A percentile compares a stretch with the other conserved stretches of the same genome.
Conservation (phyloP, 1,140 invertebrate species). For the Aphelinus atriplicis region DNA sequence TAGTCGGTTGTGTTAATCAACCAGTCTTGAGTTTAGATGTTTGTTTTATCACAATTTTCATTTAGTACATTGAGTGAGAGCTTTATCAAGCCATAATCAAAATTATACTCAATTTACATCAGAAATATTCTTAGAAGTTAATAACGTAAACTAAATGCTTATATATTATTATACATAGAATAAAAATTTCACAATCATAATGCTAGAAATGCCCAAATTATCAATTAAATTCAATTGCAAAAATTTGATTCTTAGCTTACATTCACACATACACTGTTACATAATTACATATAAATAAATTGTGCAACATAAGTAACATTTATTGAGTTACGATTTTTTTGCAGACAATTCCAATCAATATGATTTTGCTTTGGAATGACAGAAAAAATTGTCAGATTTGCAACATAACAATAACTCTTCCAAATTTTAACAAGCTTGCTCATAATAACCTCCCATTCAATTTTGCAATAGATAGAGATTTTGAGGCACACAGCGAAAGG, state of each 20-base stretch:
- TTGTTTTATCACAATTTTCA: slow-evolving; percentile 35
- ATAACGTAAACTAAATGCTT: slow-evolving; percentile 9
- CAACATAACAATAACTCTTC: slow-evolving; percentile 34
- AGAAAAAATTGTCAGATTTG: slow-evolving; percentile 30
- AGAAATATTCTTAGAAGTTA: slow-evolving; percentile 22
- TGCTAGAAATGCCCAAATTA: slow-evolving; percentile 37
- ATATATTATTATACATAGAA: slow-evolving; percentile 23
- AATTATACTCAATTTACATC: slow-evolving; percentile 6
- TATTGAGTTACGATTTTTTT: slow-evolving; percentile 12
- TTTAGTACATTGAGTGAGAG: slow-evolving; percentile 27
- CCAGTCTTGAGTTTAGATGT: slow-evolving; percentile 33
- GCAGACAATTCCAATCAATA: slow-evolving; percentile 23
- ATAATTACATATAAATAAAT: slow-evolving; percentile 27
- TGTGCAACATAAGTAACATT: slow-evolving; percentile 13
- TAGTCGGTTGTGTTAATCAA: slow-evolving; percentile 7
- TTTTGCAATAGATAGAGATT: slow-evolving; percentile 39
- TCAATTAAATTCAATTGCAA: slow-evolving; percentile 8
- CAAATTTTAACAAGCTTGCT: slow-evolving; percentile 38
- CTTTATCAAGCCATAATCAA: slow-evolving; percentile 21
- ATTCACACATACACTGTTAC: slow-evolving; percentile 9
- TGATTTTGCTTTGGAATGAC: slow-evolving; percentile 16
- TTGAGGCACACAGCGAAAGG: slow-evolving; percentile 52
- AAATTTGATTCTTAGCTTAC: slow-evolving; percentile 7
- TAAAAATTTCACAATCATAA: slow-evolving; percentile 34
- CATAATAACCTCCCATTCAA: slow-evolving; percentile 27